phyloP scores from a whole-genome alignment of 2,113 vertebrate species.

The Dolichallabes microphthalmus region DNA sequence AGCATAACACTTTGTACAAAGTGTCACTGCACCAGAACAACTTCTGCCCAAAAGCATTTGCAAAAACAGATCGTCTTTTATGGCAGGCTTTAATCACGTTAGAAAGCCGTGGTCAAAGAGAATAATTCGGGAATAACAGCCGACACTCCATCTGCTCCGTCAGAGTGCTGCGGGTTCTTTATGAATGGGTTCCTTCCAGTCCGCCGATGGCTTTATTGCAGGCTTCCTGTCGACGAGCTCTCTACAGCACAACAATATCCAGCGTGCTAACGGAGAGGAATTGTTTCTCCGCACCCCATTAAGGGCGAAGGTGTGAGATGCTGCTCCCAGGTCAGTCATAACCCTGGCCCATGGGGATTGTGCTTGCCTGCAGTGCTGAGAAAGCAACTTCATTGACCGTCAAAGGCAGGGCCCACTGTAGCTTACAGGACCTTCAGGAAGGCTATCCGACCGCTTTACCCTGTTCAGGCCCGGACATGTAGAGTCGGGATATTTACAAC shows the following conservation, averaged over 20 bases:
- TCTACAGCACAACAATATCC: slow-evolving; percentile 48
- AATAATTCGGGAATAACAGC: slow-evolving; percentile 48
- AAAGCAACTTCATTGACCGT: slow-evolving; percentile 28
- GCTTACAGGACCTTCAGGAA: slow-evolving; percentile 28
- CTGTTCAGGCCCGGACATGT: slow-evolving; percentile 50
- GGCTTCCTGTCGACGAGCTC: slow-evolving; percentile 45
- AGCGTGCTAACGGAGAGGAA: slow-evolving; percentile 48
- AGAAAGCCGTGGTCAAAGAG: slow-evolving; percentile 52
- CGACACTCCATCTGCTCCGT: slow-evolving; percentile 35
- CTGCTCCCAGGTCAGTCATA: slow-evolving; percentile 42
- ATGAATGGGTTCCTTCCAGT: slow-evolving; percentile 49
- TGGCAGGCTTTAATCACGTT: slow-evolving; percentile 55
- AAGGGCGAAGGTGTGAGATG: slow-evolving; percentile 54
- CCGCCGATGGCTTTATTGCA: slow-evolving; percentile 38
- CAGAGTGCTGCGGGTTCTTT: slow-evolving; percentile 29
- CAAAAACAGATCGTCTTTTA: slow-evolving; percentile 50
- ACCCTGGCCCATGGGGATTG: slow-evolving; percentile 23
- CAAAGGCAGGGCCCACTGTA: slow-evolving; percentile 34
- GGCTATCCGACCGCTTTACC: slow-evolving; percentile 20
- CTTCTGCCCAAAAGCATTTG: slow-evolving; percentile 42
- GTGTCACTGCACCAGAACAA: slow-evolving; percentile 11
- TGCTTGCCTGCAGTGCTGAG: neutral
- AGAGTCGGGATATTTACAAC: slow-evolving; percentile 57
- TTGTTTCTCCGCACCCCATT: slow-evolving; percentile 56
- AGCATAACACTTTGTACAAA: slow-evolving; percentile 23